phyloP scores from a whole-genome alignment of 2,888 invertebrate genomes.

The Drosophila prolongata region DNA sequence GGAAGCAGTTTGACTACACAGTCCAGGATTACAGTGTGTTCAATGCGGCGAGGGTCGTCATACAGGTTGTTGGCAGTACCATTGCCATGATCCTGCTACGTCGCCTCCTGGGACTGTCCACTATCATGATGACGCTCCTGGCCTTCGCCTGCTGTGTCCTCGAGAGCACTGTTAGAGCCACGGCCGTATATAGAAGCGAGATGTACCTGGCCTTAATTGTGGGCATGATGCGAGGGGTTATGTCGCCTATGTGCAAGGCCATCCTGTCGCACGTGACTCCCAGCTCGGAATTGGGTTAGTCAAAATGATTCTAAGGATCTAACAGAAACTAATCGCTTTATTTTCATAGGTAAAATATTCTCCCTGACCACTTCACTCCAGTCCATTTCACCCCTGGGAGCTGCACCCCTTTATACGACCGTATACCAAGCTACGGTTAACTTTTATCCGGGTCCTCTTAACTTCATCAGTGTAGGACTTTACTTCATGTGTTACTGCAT shows the following conservation, averaged over 20 bases:
- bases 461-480: conserved; percentile 86
- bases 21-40: conserved; percentile 81
- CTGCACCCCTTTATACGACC: conserved; percentile 88
- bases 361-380: conserved; percentile 89
- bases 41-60: conserved; percentile 85
- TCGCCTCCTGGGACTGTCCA: conserved; percentile 79
- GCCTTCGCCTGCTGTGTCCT: conserved; percentile 79
- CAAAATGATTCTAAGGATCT: background rate
- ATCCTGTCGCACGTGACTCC: conserved; percentile 82
- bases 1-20: conserved; percentile 82
- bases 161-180: conserved; percentile 82
- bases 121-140: conserved; percentile 79
- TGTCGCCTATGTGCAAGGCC: conserved; percentile 83
- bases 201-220: conserved; percentile 80
- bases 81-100: conserved; percentile 87
- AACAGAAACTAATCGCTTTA: background rate
- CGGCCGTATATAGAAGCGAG: conserved; percentile 81
- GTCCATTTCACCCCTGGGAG: conserved; percentile 87
- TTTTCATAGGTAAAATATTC: conserved; percentile 87
- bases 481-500: conserved; percentile 84
- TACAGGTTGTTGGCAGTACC: conserved; percentile 87
- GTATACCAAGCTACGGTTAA: conserved; percentile 86
- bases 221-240: conserved; percentile 80
- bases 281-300: conserved; percentile 83
- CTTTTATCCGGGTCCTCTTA: conserved; percentile 87